phyloP scores from a whole-genome alignment of 2,888 invertebrate species.

The Rhingia campestris region DNA sequence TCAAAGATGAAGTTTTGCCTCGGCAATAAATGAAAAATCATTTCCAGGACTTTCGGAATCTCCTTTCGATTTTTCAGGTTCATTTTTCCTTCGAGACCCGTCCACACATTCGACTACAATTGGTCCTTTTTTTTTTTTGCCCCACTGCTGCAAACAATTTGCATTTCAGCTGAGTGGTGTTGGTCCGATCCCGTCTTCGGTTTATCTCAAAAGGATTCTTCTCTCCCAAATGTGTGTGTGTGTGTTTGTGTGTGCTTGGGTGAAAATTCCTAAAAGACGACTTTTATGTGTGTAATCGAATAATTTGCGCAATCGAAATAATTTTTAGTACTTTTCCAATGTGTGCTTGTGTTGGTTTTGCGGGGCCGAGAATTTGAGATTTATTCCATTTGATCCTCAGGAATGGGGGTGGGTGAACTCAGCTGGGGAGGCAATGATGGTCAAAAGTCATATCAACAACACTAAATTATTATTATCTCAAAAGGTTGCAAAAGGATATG shows the following conservation, averaged over 20 bases:
- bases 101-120: slow-evolving; percentile 40
- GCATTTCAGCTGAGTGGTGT: slow-evolving; percentile 23
- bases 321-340: slow-evolving; percentile 76
- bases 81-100: slow-evolving; percentile 40
- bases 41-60: slow-evolving; percentile 57
- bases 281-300: slow-evolving; percentile 79
- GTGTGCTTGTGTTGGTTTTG: slow-evolving; percentile 2
- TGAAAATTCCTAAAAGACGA: slow-evolving; percentile 58
- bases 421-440: slow-evolving; percentile 82
- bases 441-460: slow-evolving; percentile 84
- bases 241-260: slow-evolving; percentile 7
- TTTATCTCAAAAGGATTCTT: slow-evolving; percentile 69
- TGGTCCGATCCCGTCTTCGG: slow-evolving; percentile 31
- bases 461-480: slow-evolving; percentile 84
- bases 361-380: slow-evolving; percentile 42
- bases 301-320: slow-evolving; percentile 81
- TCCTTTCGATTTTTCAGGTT: slow-evolving; percentile 58
- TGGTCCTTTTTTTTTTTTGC: slow-evolving; percentile 21
- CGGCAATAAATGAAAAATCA: slow-evolving; percentile 71
- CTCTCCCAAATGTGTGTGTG: not conserved
- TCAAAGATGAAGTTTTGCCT: slow-evolving; percentile 69
- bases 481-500: slow-evolving; percentile 80
- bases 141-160: slow-evolving; percentile 25
- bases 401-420: slow-evolving; percentile 77
- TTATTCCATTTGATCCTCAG: slow-evolving; percentile 55